Conservation (phyloP, 2,888 invertebrate genomes). For the Spialia ferax region DNA sequence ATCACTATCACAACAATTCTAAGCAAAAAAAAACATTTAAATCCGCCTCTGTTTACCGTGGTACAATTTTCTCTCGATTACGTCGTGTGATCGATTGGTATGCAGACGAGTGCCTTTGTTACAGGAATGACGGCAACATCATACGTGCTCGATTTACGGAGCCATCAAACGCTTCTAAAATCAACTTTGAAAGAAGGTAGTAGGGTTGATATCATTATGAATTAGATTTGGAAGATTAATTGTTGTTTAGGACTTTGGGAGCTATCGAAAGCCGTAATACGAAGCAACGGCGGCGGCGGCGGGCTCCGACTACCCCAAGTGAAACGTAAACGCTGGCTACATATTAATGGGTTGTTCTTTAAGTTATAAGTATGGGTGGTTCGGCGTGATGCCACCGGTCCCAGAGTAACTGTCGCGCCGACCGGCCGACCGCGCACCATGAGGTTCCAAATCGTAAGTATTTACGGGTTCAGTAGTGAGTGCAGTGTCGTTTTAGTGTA, state of each 20-base stretch:
- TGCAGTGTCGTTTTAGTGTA: slow-evolving; percentile 48
- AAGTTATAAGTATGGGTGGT: slow-evolving; percentile 83
- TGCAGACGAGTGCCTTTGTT: slow-evolving; percentile 70
- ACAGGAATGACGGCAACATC: slow-evolving; percentile 77
- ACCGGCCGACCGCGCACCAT: slow-evolving; percentile 72
- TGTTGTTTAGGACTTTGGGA: slow-evolving; percentile 68
- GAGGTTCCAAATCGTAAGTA: slow-evolving; percentile 74
- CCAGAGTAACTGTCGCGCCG: slow-evolving; percentile 63
- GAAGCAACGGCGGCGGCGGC: slow-evolving; percentile 62
- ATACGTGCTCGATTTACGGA: slow-evolving; percentile 59
- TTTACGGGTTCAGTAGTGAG: slow-evolving; percentile 44
- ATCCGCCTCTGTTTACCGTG: slow-evolving; percentile 59
- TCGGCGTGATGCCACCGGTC: slow-evolving; percentile 62
- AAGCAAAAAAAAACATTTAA: too few relatives aligned
- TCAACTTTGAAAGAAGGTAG: slow-evolving; percentile 48
- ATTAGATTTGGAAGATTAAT: slow-evolving; percentile 53
- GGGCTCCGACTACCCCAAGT: slow-evolving; percentile 74
- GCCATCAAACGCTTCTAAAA: slow-evolving; percentile 42
- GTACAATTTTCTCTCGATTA: slow-evolving; percentile 83
- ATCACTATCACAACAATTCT: too few relatives aligned
- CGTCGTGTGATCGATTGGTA: slow-evolving; percentile 73
- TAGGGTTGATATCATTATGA: slow-evolving; percentile 51
- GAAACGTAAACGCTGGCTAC: slow-evolving; percentile 73
- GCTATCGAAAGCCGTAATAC: slow-evolving; percentile 70
- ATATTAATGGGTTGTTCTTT: slow-evolving; percentile 70